These are phyloP conservation scores for Xyliphius kryptos DNA, from an alignment of 2,113 vertebrate genomes.

Conservation along the genomic window DNA sequence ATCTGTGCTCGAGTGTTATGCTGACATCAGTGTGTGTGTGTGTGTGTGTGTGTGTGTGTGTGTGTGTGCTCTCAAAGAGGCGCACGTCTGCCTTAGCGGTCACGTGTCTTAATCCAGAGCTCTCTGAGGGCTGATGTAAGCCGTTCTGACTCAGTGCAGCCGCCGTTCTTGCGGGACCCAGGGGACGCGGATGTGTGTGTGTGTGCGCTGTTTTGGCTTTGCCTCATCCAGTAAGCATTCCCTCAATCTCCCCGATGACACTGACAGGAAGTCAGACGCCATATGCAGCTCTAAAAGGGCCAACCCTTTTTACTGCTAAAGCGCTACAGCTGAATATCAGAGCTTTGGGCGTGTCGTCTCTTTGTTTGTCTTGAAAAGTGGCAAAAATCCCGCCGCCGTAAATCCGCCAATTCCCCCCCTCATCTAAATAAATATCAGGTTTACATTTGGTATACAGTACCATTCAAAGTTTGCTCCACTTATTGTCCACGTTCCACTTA, in stretches of 20 bases:
- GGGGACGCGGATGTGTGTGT: background rate
- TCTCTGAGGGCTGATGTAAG: slow-evolving; percentile 56
- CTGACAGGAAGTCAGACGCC: slow-evolving; percentile 25
- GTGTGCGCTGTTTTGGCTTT: background rate
- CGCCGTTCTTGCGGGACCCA: slow-evolving; percentile 54
- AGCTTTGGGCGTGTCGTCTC: slow-evolving; percentile 25
- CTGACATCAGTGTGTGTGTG: slow-evolving; percentile 19
- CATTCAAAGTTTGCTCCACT: too few relatives aligned
- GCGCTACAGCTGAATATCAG: background rate
- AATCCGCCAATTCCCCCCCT: too few relatives aligned
- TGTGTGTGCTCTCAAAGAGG: slow-evolving; percentile 4
- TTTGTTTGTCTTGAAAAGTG: slow-evolving; percentile 4
- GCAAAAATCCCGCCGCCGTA: too few relatives aligned
- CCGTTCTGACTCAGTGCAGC: slow-evolving; percentile 57
- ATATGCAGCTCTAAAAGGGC: slow-evolving; percentile 3
- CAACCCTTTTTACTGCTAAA: background rate
- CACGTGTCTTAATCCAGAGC: slow-evolving; percentile 45
- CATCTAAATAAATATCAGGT: too few relatives aligned
- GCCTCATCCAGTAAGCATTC: slow-evolving; percentile 32
- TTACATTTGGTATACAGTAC: too few relatives aligned
- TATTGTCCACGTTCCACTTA: too few relatives aligned
- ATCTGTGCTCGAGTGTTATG: slow-evolving; percentile 1
- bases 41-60: slow-evolving; percentile 15
- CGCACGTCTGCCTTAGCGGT: slow-evolving; percentile 57
- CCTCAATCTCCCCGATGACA: slow-evolving; percentile 16